A percentile compares a stretch with the other conserved stretches of the same genome.
These are phyloP conservation scores for Sebastes elongatus DNA, from an alignment of 2,797 vertebrate genomes.

Conservation along the genomic window DNA sequence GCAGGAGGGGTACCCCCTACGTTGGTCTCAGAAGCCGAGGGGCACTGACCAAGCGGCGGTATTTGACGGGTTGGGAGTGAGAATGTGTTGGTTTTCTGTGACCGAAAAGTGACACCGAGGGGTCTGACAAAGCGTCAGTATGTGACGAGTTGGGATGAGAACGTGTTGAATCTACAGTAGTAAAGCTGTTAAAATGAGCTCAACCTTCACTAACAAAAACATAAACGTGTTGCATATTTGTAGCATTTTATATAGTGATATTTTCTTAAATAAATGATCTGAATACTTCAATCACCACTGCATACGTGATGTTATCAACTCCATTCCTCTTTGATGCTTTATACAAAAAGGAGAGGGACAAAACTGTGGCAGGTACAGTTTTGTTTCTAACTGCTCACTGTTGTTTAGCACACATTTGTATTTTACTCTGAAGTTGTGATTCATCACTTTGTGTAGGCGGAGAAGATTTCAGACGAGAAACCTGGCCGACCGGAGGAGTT, in stretches of 20 bases:
- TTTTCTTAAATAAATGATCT: not conserved
- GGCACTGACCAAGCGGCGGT: too few relatives aligned
- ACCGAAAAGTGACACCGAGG: too few relatives aligned
- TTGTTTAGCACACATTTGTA: not conserved
- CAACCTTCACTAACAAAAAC: not conserved
- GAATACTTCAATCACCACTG: not conserved
- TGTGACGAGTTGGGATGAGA: too few relatives aligned
- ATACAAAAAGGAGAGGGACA: not conserved
- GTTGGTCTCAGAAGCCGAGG: too few relatives aligned
- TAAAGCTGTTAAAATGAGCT: not conserved
- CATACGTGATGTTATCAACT: not conserved
- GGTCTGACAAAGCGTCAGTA: too few relatives aligned
- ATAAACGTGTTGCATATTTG: not conserved
- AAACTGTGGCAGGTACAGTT: not conserved
- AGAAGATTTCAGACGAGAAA: not conserved
- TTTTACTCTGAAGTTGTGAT: constrained; percentile 14
- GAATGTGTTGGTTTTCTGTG: too few relatives aligned
- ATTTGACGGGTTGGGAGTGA: too few relatives aligned
- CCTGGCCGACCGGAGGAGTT: not conserved
- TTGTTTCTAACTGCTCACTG: not conserved
- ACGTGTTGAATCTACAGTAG: too few relatives aligned
- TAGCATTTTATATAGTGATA: not conserved
- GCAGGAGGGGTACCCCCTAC: too few relatives aligned
- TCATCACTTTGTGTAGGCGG: constrained; percentile 26
- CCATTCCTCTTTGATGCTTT: not conserved